Base-by-base conservation (phyloP, 2,888 invertebrate species). In the Artemia sinica region DNA sequence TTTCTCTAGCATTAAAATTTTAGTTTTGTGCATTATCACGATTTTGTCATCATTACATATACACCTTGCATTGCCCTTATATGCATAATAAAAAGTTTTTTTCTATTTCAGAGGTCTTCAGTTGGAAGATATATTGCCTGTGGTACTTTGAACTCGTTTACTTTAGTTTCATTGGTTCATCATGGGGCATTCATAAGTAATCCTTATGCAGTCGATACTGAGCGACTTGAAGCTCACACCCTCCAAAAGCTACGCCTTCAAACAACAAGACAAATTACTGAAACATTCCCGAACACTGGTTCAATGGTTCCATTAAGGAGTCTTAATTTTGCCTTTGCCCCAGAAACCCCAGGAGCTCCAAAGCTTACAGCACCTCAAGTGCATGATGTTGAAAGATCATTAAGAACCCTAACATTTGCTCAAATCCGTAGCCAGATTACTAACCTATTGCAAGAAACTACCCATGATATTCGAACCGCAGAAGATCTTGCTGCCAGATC, bases 151-250 rank as follows among this genome's bases (percentile, higher is more conserved):
- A 68, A 70, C 63, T 66, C 66, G 8, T 70, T 70, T 58, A 51
- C 68, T 5, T 11, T 70, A n/a, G 58, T 70, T 9, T 68, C 67
- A 49, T 52, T 66, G 66, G 66, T 65, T n/a, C 70, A 70, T 48
- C 65, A 68, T 28, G 70, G 70, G 14, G 66, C 49, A 48, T 49
- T 68, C 28, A 65, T 67, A 8, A 65, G 52, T 3, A 68, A 66
- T 50, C 70, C 70, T 10, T 70, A 70, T 66, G 70, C 63, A 10
- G 67, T 68, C 49, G 68, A 70, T 50, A 68, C 68, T 12, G 66
- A 68, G 14, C 68, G 66, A 49, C 49, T 70, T 1, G 49, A 58
- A 18, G 28, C 66, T n/a, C 66, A 63, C n/a, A 58, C 68, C 11
- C n/a, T 69, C 28, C 49, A 66, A 50, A 69, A 69, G 18, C 13